phyloP scores from a whole-genome alignment of 2,888 invertebrate genomes.

The Lacanobia oleracea region DNA sequence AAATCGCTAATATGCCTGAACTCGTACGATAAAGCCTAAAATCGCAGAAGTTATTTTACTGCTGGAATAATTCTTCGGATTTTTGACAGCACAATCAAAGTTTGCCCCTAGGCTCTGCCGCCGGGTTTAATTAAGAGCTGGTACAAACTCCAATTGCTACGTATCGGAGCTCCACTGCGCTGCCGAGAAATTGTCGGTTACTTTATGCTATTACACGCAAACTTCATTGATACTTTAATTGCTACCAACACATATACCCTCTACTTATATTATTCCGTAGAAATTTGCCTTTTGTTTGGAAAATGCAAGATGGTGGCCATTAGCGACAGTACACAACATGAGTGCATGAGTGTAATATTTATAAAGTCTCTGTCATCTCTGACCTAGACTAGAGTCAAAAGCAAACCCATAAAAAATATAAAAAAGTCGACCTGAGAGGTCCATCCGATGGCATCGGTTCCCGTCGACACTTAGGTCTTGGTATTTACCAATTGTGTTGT shows the following conservation, averaged over 20 bases:
- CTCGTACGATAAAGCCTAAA: conserved; percentile 89
- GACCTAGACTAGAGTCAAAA: too few relatives aligned
- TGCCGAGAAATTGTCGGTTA: conserved; percentile 70
- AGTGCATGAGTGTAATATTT: neutral
- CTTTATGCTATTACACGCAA: conserved; percentile 75
- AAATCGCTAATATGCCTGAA: conserved; percentile 90
- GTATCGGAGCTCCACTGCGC: conserved; percentile 77
- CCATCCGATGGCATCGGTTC: too few relatives aligned
- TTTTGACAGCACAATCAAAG: conserved; percentile 91
- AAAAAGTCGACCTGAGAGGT: too few relatives aligned
- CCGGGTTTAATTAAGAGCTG: conserved; percentile 87
- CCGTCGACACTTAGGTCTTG: neutral
- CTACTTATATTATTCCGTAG: conserved; percentile 32
- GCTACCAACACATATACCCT: conserved; percentile 53
- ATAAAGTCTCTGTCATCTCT: too few relatives aligned
- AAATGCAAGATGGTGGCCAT: neutral
- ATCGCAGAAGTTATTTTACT: conserved; percentile 89
- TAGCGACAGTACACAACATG: neutral
- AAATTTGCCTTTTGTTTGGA: conserved; percentile 1
- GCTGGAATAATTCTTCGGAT: conserved; percentile 89
- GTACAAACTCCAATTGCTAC: conserved; percentile 80
- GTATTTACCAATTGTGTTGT: neutral
- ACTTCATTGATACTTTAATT: conserved; percentile 75
- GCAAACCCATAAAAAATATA: too few relatives aligned
- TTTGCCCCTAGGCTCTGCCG: conserved; percentile 87